Conservation (phyloP, 2,888 invertebrate species). For the Anarsia innoxiella region DNA sequence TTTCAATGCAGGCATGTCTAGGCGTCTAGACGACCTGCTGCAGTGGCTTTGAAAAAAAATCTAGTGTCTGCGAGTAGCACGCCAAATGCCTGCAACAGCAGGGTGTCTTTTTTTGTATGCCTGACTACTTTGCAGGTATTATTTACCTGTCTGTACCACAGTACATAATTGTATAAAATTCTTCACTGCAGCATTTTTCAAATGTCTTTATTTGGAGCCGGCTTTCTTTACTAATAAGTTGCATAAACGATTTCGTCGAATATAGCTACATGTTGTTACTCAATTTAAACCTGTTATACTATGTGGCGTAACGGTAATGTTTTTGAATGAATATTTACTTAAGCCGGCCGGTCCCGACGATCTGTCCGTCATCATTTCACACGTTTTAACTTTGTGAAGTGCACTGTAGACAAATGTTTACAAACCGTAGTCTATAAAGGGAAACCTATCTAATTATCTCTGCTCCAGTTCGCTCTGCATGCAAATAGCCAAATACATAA, state of each 20-base stretch:
- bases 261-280: not conserved
- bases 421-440: constrained; percentile 15
- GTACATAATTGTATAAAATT: too few relatives aligned
- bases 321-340: constrained; percentile 4
- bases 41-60: constrained; percentile 26
- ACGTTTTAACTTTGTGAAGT: constrained; percentile 3
- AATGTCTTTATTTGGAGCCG: not conserved
- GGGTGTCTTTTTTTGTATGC: not conserved
- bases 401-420: constrained; percentile 13
- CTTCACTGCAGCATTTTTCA: not conserved
- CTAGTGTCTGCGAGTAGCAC: constrained; percentile 5
- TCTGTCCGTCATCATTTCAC: constrained; percentile 8
- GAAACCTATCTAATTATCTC: constrained; percentile 33
- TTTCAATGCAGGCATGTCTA: constrained; percentile 40
- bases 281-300: constrained; percentile 5
- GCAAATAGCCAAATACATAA: constrained; percentile 29
- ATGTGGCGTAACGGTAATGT: constrained; percentile 5
- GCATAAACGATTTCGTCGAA: not conserved
- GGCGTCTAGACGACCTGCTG: constrained; percentile 49
- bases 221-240: not conserved
- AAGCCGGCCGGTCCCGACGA: not conserved
- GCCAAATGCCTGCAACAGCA: not conserved
- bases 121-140: too few relatives aligned
- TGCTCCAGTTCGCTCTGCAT: constrained; percentile 34
- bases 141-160: too few relatives aligned